Percentiles rank a stretch among this genome's conserved stretches.
Conservation (phyloP, 1,140 invertebrate genomes). For the Drosophila ficusphila region DNA sequence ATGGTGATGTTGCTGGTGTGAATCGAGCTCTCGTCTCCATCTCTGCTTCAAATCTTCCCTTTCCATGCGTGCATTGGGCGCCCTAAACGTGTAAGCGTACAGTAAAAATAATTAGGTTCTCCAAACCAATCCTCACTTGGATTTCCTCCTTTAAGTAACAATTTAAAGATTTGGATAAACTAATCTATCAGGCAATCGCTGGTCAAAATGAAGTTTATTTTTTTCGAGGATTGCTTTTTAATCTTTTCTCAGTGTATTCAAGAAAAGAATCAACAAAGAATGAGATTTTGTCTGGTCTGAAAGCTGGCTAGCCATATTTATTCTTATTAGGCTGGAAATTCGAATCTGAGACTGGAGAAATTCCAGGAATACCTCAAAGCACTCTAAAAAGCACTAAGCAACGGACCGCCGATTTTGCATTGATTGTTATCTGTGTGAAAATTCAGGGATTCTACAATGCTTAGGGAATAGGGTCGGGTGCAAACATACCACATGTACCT, state of each 20-base stretch:
- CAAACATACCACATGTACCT: neutral
- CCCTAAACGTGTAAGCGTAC: conserved; percentile 19
- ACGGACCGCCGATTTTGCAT: neutral
- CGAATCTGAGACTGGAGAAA: conserved; percentile 29
- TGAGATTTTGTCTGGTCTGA: conserved; percentile 23
- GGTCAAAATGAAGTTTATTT: too few species aligned
- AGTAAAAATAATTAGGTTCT: too few species aligned
- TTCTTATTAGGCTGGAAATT: conserved; percentile 40
- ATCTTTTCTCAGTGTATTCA: conserved; percentile 1
- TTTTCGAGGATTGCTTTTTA: too few species aligned
- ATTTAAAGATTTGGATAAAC: too few species aligned
- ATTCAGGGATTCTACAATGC: conserved; percentile 8
- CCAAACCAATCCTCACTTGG: too few species aligned
- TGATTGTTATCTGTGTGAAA: conserved; percentile 36
- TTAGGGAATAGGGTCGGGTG: conserved; percentile 5
- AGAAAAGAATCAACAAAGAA: neutral
- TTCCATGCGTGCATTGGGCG: conserved; percentile 35
- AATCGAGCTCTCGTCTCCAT: conserved; percentile 35
- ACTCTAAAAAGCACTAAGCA: conserved; percentile 25
- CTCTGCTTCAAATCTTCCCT: neutral
- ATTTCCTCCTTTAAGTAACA: too few species aligned
- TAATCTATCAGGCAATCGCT: too few species aligned
- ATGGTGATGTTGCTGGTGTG: conserved; percentile 39
- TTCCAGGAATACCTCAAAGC: conserved; percentile 29
- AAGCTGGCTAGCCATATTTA: conserved; percentile 26